A percentile compares a stretch with the other conserved stretches of the same genome.
These are phyloP conservation scores for Xiphophorus birchmanni DNA, from an alignment of 2,797 vertebrate genomes.

Conservation along the genomic window DNA sequence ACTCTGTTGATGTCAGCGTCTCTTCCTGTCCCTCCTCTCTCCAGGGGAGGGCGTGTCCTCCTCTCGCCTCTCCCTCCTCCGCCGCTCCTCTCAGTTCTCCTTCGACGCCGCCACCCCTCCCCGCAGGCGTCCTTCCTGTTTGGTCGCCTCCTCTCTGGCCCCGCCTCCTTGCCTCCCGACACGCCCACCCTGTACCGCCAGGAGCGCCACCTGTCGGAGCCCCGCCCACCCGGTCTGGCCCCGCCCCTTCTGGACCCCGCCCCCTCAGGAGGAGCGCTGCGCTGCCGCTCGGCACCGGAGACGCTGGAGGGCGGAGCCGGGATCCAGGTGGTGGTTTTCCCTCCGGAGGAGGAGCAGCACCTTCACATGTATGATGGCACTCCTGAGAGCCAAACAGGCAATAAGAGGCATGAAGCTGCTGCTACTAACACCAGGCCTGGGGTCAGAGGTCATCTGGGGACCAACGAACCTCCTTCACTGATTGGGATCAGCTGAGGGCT, in stretches of 20 bases:
- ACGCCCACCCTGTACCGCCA: slow-evolving; percentile 46
- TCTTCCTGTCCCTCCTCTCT: slow-evolving; percentile 27
- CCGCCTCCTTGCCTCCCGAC: slow-evolving; percentile 68
- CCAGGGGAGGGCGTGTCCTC: slow-evolving; percentile 86
- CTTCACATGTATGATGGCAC: background rate
- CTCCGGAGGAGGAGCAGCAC: slow-evolving; percentile 74
- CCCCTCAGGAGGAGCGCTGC: background rate
- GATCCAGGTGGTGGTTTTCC: slow-evolving; percentile 88
- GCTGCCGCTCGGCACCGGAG: slow-evolving; percentile 60
- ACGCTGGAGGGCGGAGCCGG: slow-evolving; percentile 76
- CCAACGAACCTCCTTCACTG: too few relatives aligned
- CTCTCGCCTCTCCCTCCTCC: slow-evolving; percentile 36
- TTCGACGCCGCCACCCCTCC: slow-evolving; percentile 60
- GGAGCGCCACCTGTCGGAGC: background rate
- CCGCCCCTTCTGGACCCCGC: slow-evolving; percentile 73
- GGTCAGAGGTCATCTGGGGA: too few relatives aligned
- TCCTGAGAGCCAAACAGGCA: slow-evolving; percentile 81
- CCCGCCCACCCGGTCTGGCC: slow-evolving; percentile 45
- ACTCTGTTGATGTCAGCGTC: background rate
- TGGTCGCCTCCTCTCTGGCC: background rate
- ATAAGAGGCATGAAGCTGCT: slow-evolving; percentile 42
- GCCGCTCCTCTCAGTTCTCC: slow-evolving; percentile 49
- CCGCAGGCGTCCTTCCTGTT: background rate
- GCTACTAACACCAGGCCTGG: too few relatives aligned
- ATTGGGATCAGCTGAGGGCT: too few relatives aligned